Conservation (phyloP, 1,140 invertebrate genomes). For the Hesperophylax magnus region DNA sequence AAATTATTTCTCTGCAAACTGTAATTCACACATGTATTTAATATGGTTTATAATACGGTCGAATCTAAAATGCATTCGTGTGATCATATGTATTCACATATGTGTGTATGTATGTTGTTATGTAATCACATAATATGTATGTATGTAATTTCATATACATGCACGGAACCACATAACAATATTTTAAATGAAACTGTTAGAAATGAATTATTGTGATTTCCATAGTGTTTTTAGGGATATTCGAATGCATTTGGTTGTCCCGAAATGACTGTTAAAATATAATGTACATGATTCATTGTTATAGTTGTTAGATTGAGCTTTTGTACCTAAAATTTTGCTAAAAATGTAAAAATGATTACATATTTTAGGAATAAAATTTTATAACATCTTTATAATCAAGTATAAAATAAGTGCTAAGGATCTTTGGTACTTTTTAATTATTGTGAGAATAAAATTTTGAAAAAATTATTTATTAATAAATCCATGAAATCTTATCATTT, state of each 20-base stretch:
- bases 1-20: too few species aligned
- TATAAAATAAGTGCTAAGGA: background rate
- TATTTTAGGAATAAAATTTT: constrained; percentile 31
- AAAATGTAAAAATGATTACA: constrained; percentile 34
- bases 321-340: constrained; percentile 58
- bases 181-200: background rate
- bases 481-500: too few species aligned
- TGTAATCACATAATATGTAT: too few species aligned
- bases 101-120: background rate
- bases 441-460: too few species aligned
- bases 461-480: too few species aligned
- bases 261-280: constrained; percentile 54
- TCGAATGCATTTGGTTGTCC: constrained; percentile 49
- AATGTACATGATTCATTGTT: constrained; percentile 45
- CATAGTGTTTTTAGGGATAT: constrained; percentile 18
- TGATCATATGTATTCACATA: background rate
- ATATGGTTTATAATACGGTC: too few species aligned
- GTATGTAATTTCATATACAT: background rate
- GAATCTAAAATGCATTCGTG: background rate
- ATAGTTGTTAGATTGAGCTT: constrained; percentile 55
- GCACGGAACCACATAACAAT: background rate
- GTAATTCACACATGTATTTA: too few species aligned
- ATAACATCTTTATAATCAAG: constrained; percentile 20
- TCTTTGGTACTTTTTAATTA: too few species aligned
- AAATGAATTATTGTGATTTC: background rate